phyloP scores from a whole-genome alignment of 2,113 vertebrate species.

The Sceloporus undulatus region DNA sequence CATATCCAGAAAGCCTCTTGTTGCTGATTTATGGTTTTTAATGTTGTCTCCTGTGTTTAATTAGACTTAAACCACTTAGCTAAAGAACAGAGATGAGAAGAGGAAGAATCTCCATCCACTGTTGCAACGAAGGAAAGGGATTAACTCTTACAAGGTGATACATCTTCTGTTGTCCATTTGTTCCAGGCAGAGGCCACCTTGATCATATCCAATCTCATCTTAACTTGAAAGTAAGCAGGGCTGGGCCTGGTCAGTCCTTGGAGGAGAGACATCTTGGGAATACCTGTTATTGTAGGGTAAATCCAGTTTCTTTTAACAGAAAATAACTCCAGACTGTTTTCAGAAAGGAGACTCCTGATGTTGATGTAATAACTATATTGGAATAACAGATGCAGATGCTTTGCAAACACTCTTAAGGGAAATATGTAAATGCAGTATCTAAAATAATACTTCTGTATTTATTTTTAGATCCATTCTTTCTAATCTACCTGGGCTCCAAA shows the following conservation, averaged over 20 bases:
- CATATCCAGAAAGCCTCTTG: conserved; percentile 14
- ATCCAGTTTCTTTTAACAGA: neutral
- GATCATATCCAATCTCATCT: too few relatives aligned
- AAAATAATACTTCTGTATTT: neutral
- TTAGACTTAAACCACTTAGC: conserved; percentile 12
- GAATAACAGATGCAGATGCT: neutral
- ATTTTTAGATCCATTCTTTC: neutral
- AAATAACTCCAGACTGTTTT: neutral
- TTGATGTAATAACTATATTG: neutral
- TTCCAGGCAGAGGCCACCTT: neutral
- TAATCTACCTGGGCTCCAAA: too few relatives aligned
- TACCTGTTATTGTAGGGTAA: neutral
- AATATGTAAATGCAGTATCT: neutral
- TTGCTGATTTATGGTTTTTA: conserved; percentile 1
- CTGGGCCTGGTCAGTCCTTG: too few relatives aligned
- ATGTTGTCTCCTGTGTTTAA: conserved; percentile 26
- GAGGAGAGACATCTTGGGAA: too few relatives aligned
- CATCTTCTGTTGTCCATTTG: neutral
- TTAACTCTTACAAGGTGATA: neutral
- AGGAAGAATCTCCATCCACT: neutral
- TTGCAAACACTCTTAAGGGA: neutral
- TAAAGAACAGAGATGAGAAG: conserved; percentile 5
- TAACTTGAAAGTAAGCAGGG: too few relatives aligned
- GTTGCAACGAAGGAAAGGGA: neutral
- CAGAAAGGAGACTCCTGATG: neutral